phyloP scores from a whole-genome alignment of 2,113 vertebrate species.

The Spheniscus mendiculus region DNA sequence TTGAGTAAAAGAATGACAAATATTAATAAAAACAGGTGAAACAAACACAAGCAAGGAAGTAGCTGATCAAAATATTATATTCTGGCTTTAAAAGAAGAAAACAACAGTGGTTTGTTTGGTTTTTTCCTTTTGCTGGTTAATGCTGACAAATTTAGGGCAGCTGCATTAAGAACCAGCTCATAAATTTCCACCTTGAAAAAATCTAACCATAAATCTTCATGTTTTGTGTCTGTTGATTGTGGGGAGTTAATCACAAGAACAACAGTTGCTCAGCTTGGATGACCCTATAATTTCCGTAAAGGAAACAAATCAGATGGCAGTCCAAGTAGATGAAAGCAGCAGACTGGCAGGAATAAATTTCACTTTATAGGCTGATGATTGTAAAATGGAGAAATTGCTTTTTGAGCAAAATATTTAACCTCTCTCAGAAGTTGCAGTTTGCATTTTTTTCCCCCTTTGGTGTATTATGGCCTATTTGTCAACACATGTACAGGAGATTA shows the following conservation, averaged over 20 bases:
- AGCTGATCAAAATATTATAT: not conserved
- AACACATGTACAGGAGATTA: not conserved
- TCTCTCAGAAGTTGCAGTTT: not conserved
- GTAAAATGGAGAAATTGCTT: constrained; percentile 5
- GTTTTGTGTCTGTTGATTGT: constrained; percentile 10
- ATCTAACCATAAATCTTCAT: constrained; percentile 48
- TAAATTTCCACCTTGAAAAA: constrained; percentile 51
- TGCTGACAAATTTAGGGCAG: not conserved
- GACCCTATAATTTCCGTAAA: constrained; percentile 13
- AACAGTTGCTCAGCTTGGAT: constrained; percentile 30
- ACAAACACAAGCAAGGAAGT: not conserved
- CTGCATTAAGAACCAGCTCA: constrained; percentile 33
- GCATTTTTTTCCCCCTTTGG: not conserved
- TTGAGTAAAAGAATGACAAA: not conserved
- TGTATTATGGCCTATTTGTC: not conserved
- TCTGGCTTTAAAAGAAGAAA: not conserved
- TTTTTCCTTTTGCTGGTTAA: not conserved
- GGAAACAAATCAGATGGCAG: constrained; percentile 8
- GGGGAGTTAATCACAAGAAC: constrained; percentile 24
- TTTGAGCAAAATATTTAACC: not conserved
- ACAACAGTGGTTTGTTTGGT: not conserved
- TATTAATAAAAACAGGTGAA: not conserved
- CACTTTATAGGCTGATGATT: not conserved
- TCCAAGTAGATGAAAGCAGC: not conserved
- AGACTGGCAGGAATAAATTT: constrained; percentile 21